phyloP scores from a whole-genome alignment of 2,113 vertebrate species.

The Muscicapa adusta region DNA sequence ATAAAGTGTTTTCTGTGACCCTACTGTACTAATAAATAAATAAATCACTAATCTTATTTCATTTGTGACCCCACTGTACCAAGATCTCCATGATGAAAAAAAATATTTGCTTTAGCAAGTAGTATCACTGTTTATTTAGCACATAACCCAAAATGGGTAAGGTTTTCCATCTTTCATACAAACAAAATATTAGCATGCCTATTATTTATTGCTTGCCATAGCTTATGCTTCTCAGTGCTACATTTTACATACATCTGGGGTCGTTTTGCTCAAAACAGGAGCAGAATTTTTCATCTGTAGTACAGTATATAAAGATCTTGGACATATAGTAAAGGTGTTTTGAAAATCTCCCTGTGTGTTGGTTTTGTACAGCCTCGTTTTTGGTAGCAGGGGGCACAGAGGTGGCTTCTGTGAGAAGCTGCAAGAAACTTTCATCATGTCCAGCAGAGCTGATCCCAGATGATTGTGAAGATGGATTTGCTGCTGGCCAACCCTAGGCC shows the following conservation, averaged over 20 bases:
- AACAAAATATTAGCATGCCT: neutral
- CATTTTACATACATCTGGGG: neutral
- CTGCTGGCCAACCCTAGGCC: neutral
- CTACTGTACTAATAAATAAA: neutral
- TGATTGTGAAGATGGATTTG: neutral
- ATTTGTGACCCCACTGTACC: neutral
- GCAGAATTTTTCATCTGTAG: neutral
- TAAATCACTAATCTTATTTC: neutral
- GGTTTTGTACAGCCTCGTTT: neutral
- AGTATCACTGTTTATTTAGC: neutral
- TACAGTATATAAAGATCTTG: neutral
- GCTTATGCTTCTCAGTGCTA: neutral
- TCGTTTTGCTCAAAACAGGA: neutral
- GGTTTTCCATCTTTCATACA: neutral
- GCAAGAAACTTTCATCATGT: neutral
- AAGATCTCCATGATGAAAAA: neutral
- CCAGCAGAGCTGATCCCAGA: neutral
- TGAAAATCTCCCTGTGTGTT: neutral
- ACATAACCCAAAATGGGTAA: neutral
- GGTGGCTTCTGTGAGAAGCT: neutral
- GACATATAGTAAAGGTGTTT: neutral
- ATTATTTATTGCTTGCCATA: neutral
- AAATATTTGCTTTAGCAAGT: neutral
- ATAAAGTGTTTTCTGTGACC: neutral
- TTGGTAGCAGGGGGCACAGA: neutral